Base-by-base conservation (phyloP, 2,888 invertebrate species). In the Cactoblastis cactorum region DNA sequence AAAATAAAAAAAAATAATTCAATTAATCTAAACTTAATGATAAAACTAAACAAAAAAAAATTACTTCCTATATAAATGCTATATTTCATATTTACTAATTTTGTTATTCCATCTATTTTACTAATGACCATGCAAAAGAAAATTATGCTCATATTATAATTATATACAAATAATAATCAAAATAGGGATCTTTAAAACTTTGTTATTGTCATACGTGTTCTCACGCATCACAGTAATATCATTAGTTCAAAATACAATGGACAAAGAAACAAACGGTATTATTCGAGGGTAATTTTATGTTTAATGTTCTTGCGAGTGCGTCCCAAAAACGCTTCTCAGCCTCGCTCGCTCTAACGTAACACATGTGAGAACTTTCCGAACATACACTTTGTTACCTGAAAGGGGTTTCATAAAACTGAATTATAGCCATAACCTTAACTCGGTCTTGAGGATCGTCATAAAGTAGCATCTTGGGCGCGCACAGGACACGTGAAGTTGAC, bases 381-480 rank as follows among this genome's bases (percentile, higher is more conserved):
- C 69, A 79, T 71, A 84, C 77, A 84, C 80, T 83, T 82, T 80
- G 81, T 81, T 82, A 86, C 82, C 83, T 83, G 80, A 78, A 84
- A 83, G 79, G 79, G 81, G 85, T 84, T 86, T 80, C 86, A 86
- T 88, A 88, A 88, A 85, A 84, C 81, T 83, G 80, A 88, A 85
- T 85, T 86, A 88, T 87, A 78, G 81, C 71, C 62, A 84, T 88
- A 86, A 85, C 83, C 80, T 79, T 80, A 80, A 85, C 80, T 86
- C 72, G 80, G 78, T 80, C 80, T 83, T 74, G 75, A 79, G 79
- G 75, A 83, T 80, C 74, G 78, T 77, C 85, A 74, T 86, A 86
- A 88, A 88, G 79, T 78, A 84, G 74, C 84, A 80, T 84, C 83
- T 82, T 77, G 76, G 77, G 77, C 71, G 67, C 78, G 76, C 71